Percentiles rank a stretch among this genome's conserved stretches.
Evolutionary conservation across 2,888 invertebrate genomes (phyloP).

Genomic region (Polydrusus cervinus): DNA sequence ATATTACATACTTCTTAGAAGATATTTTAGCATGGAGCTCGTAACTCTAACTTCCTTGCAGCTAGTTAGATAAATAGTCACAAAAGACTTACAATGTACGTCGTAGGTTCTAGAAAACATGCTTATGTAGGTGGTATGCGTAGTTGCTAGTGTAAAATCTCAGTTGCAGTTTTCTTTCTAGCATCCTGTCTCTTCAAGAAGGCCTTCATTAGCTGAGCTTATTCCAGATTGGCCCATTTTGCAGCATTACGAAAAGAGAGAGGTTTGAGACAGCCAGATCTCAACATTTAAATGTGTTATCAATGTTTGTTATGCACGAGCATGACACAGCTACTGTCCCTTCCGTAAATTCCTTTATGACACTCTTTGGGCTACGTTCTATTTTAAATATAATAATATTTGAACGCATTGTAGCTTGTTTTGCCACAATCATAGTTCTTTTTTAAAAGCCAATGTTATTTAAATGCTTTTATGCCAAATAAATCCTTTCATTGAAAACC

Average conservation of each 20-base stretch:
- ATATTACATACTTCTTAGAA: too few species aligned
- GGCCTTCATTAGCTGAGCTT: slow-evolving; percentile 93
- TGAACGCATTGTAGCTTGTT: too few species aligned
- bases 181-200: slow-evolving; percentile 77
- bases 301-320: slow-evolving; percentile 63
- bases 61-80: neutral
- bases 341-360: slow-evolving; percentile 38
- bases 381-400: too few species aligned
- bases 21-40: too few species aligned
- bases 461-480: too few species aligned
- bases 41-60: neutral
- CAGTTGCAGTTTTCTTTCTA: slow-evolving; percentile 71
- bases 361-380: slow-evolving; percentile 3
- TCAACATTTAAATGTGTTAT: slow-evolving; percentile 61
- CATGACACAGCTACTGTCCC: slow-evolving; percentile 47
- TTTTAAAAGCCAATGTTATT: too few species aligned
- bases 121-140: slow-evolving; percentile 21
- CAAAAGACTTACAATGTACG: neutral
- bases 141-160: slow-evolving; percentile 53
- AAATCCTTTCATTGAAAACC: too few species aligned
- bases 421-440: too few species aligned
- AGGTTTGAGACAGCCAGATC: slow-evolving; percentile 80
- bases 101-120: neutral
- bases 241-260: slow-evolving; percentile 87
- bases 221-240: slow-evolving; percentile 97